These are phyloP conservation scores for Drosophila lini DNA, from an alignment of 1,140 invertebrate species.

Conservation along the genomic window DNA sequence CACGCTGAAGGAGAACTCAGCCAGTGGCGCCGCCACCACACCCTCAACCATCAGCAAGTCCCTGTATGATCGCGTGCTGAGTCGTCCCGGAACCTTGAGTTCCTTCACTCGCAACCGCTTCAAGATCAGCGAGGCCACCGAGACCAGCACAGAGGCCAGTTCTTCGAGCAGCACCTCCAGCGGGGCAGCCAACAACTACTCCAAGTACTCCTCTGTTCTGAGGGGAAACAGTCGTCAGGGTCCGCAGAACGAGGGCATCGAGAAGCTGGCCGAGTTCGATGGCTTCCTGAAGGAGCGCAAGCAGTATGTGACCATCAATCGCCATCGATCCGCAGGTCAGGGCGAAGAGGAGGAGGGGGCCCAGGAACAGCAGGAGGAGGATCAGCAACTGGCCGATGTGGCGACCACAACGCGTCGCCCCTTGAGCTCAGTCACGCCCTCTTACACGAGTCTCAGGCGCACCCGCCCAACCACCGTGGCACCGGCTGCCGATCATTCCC, in stretches of 20 bases:
- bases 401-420: constrained; percentile 50
- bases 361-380: constrained; percentile 82
- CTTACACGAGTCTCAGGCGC: constrained; percentile 89
- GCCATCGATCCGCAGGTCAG: constrained; percentile 71
- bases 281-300: constrained; percentile 84
- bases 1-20: constrained; percentile 58
- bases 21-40: constrained; percentile 60
- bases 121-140: constrained; percentile 13
- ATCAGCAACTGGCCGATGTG: constrained; percentile 51
- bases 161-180: background rate
- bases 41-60: constrained; percentile 88
- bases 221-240: constrained; percentile 87
- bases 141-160: constrained; percentile 21
- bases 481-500: constrained; percentile 54
- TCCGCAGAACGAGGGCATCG: constrained; percentile 90
- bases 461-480: constrained; percentile 85
- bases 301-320: constrained; percentile 86
- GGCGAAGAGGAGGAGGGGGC: constrained; percentile 23
- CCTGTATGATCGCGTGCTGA: constrained; percentile 90
- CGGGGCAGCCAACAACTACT: constrained; percentile 30
- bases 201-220: constrained; percentile 83
- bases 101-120: constrained; percentile 69
- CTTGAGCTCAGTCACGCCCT: constrained; percentile 81
- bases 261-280: constrained; percentile 85
- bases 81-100: constrained; percentile 78